These are phyloP conservation scores for Jordanella pulchra DNA, from an alignment of 2,797 vertebrate genomes.

Conservation along the genomic window DNA sequence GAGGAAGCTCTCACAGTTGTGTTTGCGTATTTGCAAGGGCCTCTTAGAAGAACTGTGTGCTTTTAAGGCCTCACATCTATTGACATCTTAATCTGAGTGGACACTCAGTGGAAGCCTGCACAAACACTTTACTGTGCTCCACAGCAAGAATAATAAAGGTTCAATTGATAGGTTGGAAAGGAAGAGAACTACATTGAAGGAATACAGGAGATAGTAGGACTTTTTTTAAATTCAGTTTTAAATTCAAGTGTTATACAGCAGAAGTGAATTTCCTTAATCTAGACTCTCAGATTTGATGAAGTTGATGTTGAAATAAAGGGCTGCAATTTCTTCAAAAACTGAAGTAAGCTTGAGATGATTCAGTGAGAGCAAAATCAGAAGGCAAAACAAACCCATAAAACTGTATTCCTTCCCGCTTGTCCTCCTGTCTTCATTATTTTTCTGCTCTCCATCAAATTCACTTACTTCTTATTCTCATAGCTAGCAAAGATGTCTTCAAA, in stretches of 20 bases:
- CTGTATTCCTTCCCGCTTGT: conserved; percentile 66
- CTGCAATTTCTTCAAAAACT: not conserved
- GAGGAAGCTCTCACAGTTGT: conserved; percentile 46
- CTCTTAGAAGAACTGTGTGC: conserved; percentile 14
- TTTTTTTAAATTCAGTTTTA: not conserved
- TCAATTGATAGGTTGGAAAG: conserved; percentile 28
- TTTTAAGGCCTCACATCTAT: conserved; percentile 35
- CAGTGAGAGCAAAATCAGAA: conserved; percentile 51
- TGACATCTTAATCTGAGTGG: conserved; percentile 43
- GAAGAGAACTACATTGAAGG: conserved; percentile 19
- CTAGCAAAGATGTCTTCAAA: conserved; percentile 99
- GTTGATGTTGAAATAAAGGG: not conserved
- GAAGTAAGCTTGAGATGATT: not conserved
- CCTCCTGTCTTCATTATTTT: conserved; percentile 60
- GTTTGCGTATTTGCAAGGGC: conserved; percentile 25
- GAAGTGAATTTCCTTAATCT: conserved; percentile 14
- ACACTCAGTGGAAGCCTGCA: conserved; percentile 52
- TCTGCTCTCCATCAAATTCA: conserved; percentile 72
- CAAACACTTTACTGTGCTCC: conserved; percentile 56
- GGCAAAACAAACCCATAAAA: conserved; percentile 43
- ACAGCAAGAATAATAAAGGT: conserved; percentile 56
- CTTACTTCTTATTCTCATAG: conserved; percentile 99
- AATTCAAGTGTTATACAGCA: not conserved
- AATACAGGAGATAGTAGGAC: conserved; percentile 29
- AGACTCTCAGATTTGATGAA: conserved; percentile 14